Evolutionary conservation across 2,113 vertebrate species (phyloP).

Genomic region (Sinocyclocheilus maitianheensis): DNA sequence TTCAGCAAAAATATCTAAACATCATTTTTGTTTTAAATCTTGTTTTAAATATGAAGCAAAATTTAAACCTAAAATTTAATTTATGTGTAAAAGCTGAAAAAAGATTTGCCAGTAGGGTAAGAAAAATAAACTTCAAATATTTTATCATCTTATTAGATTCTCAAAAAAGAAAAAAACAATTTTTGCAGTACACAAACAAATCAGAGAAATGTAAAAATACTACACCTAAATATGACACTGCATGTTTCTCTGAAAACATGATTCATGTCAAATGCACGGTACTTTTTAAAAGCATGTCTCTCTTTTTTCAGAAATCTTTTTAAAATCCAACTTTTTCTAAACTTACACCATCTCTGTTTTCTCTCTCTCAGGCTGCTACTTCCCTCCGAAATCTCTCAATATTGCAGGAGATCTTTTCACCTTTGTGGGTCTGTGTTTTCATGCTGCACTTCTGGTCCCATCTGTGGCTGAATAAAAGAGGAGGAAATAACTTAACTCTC

Average conservation of each 20-base stretch:
- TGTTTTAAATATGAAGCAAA: too few species aligned
- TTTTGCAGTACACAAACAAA: not conserved
- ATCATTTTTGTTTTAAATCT: too few species aligned
- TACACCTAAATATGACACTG: not conserved
- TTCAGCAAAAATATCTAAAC: not conserved
- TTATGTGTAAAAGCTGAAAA: too few species aligned
- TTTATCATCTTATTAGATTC: too few species aligned
- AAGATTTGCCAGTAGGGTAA: too few species aligned
- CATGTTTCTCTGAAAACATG: not conserved
- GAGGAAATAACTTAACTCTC: conserved; percentile 60
- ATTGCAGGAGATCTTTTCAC: conserved; percentile 66
- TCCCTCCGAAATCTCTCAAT: conserved; percentile 62
- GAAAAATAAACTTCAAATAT: too few species aligned
- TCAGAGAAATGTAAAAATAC: not conserved
- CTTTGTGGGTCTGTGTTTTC: conserved; percentile 64
- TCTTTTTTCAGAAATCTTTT: conserved; percentile 1
- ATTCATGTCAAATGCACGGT: not conserved
- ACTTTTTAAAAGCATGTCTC: not conserved
- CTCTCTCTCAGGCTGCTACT: conserved; percentile 46
- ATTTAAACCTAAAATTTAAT: too few species aligned
- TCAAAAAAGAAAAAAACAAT: not conserved
- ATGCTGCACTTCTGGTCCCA: conserved; percentile 60
- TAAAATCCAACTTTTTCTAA: not conserved
- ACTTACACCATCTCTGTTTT: conserved; percentile 38
- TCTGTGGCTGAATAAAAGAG: conserved; percentile 60